Conservation (phyloP, 2,797 vertebrate genomes). For the Poecilia velifera region DNA sequence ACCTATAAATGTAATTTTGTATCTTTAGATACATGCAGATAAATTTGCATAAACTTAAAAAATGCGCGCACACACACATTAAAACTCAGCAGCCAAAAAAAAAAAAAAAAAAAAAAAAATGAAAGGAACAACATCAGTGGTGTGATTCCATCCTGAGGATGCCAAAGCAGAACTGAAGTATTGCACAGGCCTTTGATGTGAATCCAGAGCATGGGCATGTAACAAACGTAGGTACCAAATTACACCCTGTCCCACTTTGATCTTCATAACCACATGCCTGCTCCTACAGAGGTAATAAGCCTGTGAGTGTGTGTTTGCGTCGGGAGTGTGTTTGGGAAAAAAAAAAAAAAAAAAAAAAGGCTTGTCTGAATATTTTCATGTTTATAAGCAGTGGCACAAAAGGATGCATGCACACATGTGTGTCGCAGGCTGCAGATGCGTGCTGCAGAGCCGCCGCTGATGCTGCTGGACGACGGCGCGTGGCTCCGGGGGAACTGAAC, state of each 20-base stretch:
- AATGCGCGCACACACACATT: slow-evolving; percentile 9
- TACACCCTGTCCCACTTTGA: slow-evolving; percentile 78
- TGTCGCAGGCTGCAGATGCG: slow-evolving; percentile 11
- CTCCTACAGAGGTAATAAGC: slow-evolving; percentile 65
- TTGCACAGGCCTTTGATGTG: slow-evolving; percentile 77
- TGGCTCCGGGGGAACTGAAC: slow-evolving; percentile 60
- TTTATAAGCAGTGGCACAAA: slow-evolving; percentile 17
- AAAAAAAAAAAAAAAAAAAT: slow-evolving; percentile 4
- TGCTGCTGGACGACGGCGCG: slow-evolving; percentile 36
- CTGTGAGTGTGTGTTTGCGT: slow-evolving; percentile 33
- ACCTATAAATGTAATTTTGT: slow-evolving; percentile 22
- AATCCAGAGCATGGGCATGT: slow-evolving; percentile 76
- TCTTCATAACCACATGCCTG: slow-evolving; percentile 70
- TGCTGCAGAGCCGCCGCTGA: slow-evolving; percentile 18
- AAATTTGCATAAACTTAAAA: slow-evolving; percentile 12
- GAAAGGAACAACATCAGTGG: slow-evolving; percentile 46
- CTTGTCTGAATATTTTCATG: slow-evolving; percentile 40
- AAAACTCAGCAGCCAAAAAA: slow-evolving; percentile 10
- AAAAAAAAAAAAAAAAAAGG: neutral
- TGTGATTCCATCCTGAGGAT: slow-evolving; percentile 73
- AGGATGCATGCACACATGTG: slow-evolving; percentile 17
- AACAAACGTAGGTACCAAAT: slow-evolving; percentile 80
- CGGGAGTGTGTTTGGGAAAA: neutral
- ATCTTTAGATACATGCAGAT: slow-evolving; percentile 13
- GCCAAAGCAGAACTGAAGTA: slow-evolving; percentile 69